Evolutionary conservation across 2,888 invertebrate genomes (phyloP).

Genomic region (Polydrusus pterygomalis): DNA sequence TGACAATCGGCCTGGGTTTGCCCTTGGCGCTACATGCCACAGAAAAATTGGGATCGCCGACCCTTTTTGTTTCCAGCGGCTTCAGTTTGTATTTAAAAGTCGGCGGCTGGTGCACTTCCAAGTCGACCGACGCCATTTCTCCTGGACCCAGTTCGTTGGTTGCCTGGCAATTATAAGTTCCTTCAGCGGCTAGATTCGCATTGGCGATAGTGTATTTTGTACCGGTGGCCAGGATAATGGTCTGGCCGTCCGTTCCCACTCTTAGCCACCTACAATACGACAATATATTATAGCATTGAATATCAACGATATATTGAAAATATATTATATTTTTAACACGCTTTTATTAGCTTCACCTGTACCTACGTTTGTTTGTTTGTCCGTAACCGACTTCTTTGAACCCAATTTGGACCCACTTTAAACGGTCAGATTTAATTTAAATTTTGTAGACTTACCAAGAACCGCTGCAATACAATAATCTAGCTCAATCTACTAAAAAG

Average conservation of each 20-base stretch:
- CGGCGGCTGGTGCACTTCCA: slow-evolving; percentile 93
- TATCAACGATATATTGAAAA: too few species aligned
- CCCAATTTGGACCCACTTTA: too few species aligned
- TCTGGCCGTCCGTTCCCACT: slow-evolving; percentile 80
- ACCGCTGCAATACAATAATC: too few species aligned
- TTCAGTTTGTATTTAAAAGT: slow-evolving; percentile 88
- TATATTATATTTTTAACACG: too few species aligned
- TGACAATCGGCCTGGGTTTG: slow-evolving; percentile 88
- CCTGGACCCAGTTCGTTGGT: slow-evolving; percentile 92
- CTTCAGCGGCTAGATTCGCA: slow-evolving; percentile 90
- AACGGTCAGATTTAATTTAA: too few species aligned
- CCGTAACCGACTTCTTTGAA: too few species aligned
- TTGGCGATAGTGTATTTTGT: slow-evolving; percentile 90
- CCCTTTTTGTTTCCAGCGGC: slow-evolving; percentile 86
- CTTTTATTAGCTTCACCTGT: too few species aligned
- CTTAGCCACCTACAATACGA: slow-evolving; percentile 83
- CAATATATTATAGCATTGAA: too few species aligned
- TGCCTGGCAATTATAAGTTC: slow-evolving; percentile 90
- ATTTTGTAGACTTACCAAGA: too few species aligned
- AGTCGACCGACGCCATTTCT: slow-evolving; percentile 86
- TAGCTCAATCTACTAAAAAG: too few species aligned
- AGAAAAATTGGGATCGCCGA: slow-evolving; percentile 86
- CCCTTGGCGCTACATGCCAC: slow-evolving; percentile 91
- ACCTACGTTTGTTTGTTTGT: too few species aligned
- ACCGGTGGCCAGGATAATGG: slow-evolving; percentile 83